phyloP scores from a whole-genome alignment of 2,113 vertebrate genomes.

The Pao palembangensis region DNA sequence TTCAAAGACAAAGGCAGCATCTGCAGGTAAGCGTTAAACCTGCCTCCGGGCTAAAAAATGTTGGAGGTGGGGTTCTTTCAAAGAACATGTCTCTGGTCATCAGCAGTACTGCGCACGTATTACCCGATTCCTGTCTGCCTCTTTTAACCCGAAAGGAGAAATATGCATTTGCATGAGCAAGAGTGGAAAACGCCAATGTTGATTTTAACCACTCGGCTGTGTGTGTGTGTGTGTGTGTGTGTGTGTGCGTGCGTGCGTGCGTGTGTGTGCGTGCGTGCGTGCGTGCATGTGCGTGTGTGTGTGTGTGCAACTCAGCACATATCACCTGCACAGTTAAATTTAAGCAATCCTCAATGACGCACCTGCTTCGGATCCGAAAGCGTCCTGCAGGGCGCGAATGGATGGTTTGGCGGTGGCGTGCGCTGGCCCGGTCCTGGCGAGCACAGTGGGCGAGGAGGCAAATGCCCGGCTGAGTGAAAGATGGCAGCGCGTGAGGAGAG shows the following conservation, averaged over 20 bases:
- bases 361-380: conserved; percentile 34
- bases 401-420: conserved; percentile 56
- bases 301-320: conserved; percentile 1
- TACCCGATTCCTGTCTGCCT: conserved; percentile 40
- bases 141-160: neutral
- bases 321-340: conserved; percentile 22
- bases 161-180: too few species aligned
- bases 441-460: conserved; percentile 57
- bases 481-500: conserved; percentile 56
- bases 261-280: conserved; percentile 29
- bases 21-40: conserved; percentile 61
- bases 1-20: conserved; percentile 66
- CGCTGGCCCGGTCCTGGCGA: conserved; percentile 51
- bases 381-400: conserved; percentile 63
- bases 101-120: conserved; percentile 33
- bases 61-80: conserved; percentile 52
- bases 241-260: conserved; percentile 29
- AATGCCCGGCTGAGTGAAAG: conserved; percentile 66
- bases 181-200: too few species aligned
- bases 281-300: conserved; percentile 25
- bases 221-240: conserved; percentile 21
- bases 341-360: conserved; percentile 49
- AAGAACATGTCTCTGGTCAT: conserved; percentile 49
- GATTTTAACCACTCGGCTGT: conserved; percentile 62
- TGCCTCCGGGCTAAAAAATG: conserved; percentile 50